Evolutionary conservation across 2,888 invertebrate species (phyloP).

Genomic region (Nomada flava): DNA sequence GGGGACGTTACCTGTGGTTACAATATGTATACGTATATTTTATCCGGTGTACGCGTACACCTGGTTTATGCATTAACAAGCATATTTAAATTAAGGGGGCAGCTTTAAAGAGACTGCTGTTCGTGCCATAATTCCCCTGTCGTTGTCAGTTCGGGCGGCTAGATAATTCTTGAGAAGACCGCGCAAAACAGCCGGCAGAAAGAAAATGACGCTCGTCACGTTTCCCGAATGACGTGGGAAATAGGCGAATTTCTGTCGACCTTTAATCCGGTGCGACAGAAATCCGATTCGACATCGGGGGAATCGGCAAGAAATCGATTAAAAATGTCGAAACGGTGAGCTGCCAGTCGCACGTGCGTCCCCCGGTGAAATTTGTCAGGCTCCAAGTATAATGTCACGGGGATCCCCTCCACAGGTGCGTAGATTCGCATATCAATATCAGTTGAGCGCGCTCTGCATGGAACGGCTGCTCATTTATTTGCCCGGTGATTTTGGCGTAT

Average conservation of each 20-base stretch:
- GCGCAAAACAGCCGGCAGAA: no score
- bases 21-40: no score
- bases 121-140: no score
- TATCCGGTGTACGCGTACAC: no score
- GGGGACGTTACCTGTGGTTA: no score
- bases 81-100: no score
- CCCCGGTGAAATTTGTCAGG: constrained; percentile 54
- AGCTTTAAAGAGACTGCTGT: no score
- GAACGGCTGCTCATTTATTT: constrained; percentile 51
- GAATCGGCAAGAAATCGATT: constrained; percentile 26
- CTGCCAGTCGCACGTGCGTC: constrained; percentile 62
- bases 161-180: no score
- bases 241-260: background rate
- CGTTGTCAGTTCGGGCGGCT: no score
- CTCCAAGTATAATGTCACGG: constrained; percentile 24
- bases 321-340: constrained; percentile 40
- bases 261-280: background rate
- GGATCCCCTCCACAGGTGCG: background rate
- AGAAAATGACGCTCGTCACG: no score
- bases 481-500: constrained; percentile 37
- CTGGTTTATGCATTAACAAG: no score
- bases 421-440: constrained; percentile 36
- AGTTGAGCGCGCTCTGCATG: constrained; percentile 27
- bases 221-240: no score
- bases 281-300: background rate